Evolutionary conservation across 64 coral and sea anemone species (phyloP).

Genomic region (Montipora cactus): DNA sequence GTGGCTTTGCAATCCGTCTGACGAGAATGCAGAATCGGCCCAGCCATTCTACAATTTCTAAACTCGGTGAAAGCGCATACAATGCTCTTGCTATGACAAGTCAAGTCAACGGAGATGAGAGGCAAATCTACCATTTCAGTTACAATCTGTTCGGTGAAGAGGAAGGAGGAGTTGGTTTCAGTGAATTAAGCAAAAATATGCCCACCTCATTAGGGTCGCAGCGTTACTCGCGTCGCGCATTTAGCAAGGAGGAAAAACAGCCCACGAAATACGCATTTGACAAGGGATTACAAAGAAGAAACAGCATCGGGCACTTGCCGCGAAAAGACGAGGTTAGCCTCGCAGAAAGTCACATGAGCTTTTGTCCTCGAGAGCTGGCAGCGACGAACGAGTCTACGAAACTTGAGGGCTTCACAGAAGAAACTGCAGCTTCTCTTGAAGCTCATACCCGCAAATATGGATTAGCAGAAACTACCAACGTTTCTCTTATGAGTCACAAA

Average conservation of each 20-base stretch:
- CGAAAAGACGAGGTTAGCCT: background rate
- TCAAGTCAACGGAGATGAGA: slow-evolving; percentile 26
- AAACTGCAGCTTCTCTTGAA: background rate
- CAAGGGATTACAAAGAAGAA: slow-evolving; percentile 1
- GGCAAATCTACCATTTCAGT: slow-evolving; percentile 9
- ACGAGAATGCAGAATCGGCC: background rate
- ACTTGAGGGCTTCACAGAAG: no score
- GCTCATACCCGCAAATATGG: slow-evolving; percentile 17
- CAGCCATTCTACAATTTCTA: background rate
- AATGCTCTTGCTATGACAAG: slow-evolving; percentile 26
- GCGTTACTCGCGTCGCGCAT: background rate
- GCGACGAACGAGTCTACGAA: background rate
- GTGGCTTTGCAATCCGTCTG: background rate
- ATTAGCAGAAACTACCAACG: slow-evolving; percentile 22
- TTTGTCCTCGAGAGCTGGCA: background rate
- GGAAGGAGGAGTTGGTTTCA: no score
- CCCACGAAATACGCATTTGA: background rate
- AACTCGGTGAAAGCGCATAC: slow-evolving; percentile 40
- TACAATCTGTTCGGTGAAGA: slow-evolving; percentile 8
- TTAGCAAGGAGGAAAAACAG: slow-evolving; percentile 12
- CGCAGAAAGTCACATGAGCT: background rate
- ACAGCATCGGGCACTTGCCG: slow-evolving; percentile 3
- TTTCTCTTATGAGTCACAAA: slow-evolving; percentile 46
- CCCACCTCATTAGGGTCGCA: background rate
- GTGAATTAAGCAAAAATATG: background rate